Base-by-base conservation (phyloP, 2,113 vertebrate genomes). In the Psittacara wagleri region DNA sequence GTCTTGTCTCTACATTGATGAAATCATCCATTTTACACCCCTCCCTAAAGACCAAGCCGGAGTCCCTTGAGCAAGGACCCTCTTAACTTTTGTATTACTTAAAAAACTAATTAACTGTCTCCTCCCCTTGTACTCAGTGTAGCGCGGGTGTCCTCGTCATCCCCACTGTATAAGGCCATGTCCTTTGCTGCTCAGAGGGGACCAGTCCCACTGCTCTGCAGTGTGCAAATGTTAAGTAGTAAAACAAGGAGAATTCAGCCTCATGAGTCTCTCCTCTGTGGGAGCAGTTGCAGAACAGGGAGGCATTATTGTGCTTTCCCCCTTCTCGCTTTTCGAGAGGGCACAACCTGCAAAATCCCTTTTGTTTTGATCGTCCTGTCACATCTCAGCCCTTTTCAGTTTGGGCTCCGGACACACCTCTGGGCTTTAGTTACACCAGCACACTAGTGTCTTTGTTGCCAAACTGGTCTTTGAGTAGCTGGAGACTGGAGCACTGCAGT, bases 261-360 rank as follows among this genome's bases (percentile, higher is more conserved):
- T 75, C 0, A 0, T 2, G 4, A 20, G 59, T 78, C 59, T 44
- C 35, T 84, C 8, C 11, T 74, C 17, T 11, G 1, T 46, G 66
- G 61, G 33, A 94, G 18, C 46, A 31, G 29, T 7, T 68, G 52
- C 33, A 4, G 15, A 82, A 68, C 49, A 75, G 43, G 28, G 35
- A 68, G 35, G 31, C 54, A 49, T 77, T 90, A 62, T 41, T 37
- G n/a, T 3, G 2, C 29, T 33, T 92, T 84, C 24, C 16, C 29
- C 43, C 37, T 64, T 83, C 51, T 70, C 2, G 1, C 24, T 78
- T 88, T 88, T 86, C 17, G 2, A 19, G 39, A 90, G 19, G 23
- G 10, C 77, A 57, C 20, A 75, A 10, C 16, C 22, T 75, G 62
- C 24, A 81, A 88, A 87, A 88, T 13, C 2, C 25, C 10, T 28